A percentile compares a stretch with the other conserved stretches of the same genome.
These are phyloP conservation scores for Osedax fenrisi DNA, from an alignment of 2,888 invertebrate genomes.

Conservation along the genomic window DNA sequence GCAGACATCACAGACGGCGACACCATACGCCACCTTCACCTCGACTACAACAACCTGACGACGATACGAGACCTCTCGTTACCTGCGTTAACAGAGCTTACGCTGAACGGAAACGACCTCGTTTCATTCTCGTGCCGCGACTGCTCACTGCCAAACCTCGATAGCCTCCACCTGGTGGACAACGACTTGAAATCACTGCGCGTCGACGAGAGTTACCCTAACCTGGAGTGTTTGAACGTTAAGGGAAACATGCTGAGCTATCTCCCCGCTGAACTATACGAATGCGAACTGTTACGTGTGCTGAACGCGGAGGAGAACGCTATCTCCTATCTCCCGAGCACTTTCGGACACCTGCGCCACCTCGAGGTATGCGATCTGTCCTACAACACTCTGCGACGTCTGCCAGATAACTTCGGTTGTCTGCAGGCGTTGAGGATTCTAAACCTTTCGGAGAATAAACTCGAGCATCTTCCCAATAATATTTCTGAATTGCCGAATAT, in stretches of 20 bases:
- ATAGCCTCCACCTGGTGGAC: slow-evolving; percentile 40
- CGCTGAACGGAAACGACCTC: slow-evolving; percentile 41
- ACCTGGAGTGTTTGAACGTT: slow-evolving; percentile 37
- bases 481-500: slow-evolving; percentile 11
- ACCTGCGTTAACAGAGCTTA: background rate
- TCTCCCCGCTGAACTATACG: slow-evolving; percentile 35
- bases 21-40: slow-evolving; percentile 11
- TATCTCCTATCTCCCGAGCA: slow-evolving; percentile 39
- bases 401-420: slow-evolving; percentile 43
- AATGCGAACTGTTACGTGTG: background rate
- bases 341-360: slow-evolving; percentile 39
- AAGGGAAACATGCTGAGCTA: slow-evolving; percentile 36
- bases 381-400: slow-evolving; percentile 38
- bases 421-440: slow-evolving; percentile 33
- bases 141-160: slow-evolving; percentile 39
- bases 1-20: too few species aligned
- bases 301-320: slow-evolving; percentile 41
- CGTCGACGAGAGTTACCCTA: slow-evolving; percentile 34
- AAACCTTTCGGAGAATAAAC: slow-evolving; percentile 20
- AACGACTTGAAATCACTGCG: slow-evolving; percentile 41
- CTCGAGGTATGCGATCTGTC: slow-evolving; percentile 40
- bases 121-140: slow-evolving; percentile 38
- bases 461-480: slow-evolving; percentile 12
- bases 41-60: slow-evolving; percentile 21
- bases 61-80: background rate